phyloP scores from a whole-genome alignment of 2,888 invertebrate genomes.

The Chrysolina oricalcia region DNA sequence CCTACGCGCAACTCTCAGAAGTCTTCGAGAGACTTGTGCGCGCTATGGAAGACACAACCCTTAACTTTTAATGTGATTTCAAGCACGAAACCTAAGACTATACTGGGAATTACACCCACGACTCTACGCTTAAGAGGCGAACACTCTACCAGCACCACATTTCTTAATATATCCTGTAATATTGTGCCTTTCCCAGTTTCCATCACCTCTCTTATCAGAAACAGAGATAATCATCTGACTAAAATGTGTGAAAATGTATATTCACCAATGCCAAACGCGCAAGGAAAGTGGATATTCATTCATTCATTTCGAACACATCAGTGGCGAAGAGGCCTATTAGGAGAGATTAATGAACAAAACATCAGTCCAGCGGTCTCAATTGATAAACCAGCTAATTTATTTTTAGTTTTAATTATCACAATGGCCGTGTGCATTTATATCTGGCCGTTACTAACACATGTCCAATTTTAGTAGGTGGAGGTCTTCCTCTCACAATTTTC shows the following conservation, averaged over 20 bases:
- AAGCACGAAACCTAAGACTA: too few species aligned
- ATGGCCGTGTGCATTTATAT: constrained; percentile 25
- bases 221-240: not conserved
- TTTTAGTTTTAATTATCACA: constrained; percentile 39
- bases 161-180: too few species aligned
- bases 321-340: constrained; percentile 18
- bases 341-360: constrained; percentile 27
- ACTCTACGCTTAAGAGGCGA: too few species aligned
- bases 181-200: too few species aligned
- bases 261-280: not conserved
- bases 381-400: constrained; percentile 39
- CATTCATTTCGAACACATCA: constrained; percentile 2
- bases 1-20: too few species aligned
- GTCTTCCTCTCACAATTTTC: constrained; percentile 33
- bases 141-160: too few species aligned
- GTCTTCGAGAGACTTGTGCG: too few species aligned
- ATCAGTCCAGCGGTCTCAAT: constrained; percentile 34
- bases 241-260: too few species aligned
- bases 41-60: too few species aligned
- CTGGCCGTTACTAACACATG: constrained; percentile 17
- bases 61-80: too few species aligned
- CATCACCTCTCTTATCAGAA: too few species aligned
- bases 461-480: constrained; percentile 42
- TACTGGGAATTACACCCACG: too few species aligned
- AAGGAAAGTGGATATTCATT: not conserved